Percentiles rank a stretch among this genome's conserved stretches.
These are phyloP conservation scores for Antitype chi DNA, from an alignment of 2,888 invertebrate species.

Conservation along the genomic window DNA sequence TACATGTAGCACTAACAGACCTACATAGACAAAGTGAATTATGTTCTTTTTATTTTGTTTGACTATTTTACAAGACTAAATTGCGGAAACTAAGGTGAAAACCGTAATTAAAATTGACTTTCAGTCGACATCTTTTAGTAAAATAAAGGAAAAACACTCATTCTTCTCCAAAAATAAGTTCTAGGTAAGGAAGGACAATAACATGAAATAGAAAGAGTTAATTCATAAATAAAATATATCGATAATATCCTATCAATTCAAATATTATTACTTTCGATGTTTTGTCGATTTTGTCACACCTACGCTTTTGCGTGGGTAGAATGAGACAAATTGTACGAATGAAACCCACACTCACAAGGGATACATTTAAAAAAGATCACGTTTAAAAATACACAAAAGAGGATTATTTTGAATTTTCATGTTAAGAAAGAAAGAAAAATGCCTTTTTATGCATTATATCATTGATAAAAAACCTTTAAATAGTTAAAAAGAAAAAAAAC, in stretches of 20 bases:
- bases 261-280: slow-evolving; percentile 10
- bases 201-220: neutral
- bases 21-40: neutral
- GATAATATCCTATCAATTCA: neutral
- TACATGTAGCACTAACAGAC: neutral
- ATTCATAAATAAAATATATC: neutral
- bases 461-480: too few species aligned
- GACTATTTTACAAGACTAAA: neutral
- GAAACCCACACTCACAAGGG: slow-evolving; percentile 12
- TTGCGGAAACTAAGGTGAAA: slow-evolving; percentile 1
- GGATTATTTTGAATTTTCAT: slow-evolving; percentile 4
- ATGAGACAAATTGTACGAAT: slow-evolving; percentile 28
- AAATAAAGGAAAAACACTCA: neutral
- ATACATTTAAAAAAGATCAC: slow-evolving; percentile 16
- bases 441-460: too few species aligned
- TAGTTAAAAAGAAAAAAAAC: too few species aligned
- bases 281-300: slow-evolving; percentile 22
- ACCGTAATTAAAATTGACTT: slow-evolving; percentile 10
- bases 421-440: too few species aligned
- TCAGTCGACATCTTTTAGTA: neutral
- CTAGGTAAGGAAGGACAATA: neutral
- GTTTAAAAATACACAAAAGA: neutral
- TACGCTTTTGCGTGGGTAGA: slow-evolving; percentile 35
- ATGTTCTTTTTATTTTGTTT: neutral
- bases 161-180: slow-evolving; percentile 4